phyloP scores from a whole-genome alignment of 2,113 vertebrate species.

The Chaenocephalus aceratus region DNA sequence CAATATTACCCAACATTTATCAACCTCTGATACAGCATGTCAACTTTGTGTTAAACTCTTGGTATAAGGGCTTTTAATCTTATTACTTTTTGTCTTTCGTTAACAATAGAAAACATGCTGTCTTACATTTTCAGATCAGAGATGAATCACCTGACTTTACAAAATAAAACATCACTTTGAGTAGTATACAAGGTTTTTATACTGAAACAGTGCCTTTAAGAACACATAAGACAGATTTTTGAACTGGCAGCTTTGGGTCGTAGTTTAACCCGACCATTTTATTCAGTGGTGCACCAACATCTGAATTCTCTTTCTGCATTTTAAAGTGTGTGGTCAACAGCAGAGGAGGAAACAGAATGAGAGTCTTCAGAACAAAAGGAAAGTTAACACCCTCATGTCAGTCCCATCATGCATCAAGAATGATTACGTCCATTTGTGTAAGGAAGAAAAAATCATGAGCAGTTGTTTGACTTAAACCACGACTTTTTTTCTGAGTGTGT shows the following conservation, averaged over 20 bases:
- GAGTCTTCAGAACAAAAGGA: slow-evolving; percentile 21
- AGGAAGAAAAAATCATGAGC: not conserved
- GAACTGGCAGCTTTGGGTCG: not conserved
- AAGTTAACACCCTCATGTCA: slow-evolving; percentile 43
- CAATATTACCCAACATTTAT: no score
- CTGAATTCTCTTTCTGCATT: slow-evolving; percentile 4
- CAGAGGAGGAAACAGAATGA: not conserved
- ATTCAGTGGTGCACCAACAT: not conserved
- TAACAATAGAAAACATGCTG: no score
- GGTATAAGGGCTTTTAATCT: not conserved
- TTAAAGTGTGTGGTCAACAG: slow-evolving; percentile 13
- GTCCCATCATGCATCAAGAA: not conserved
- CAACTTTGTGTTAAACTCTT: not conserved
- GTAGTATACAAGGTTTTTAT: not conserved
- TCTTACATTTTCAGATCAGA: not conserved
- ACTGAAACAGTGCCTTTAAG: not conserved
- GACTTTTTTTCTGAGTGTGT: slow-evolving; percentile 15
- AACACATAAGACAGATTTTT: not conserved
- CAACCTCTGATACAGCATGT: not conserved
- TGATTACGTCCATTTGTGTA: slow-evolving; percentile 57
- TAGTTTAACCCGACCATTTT: not conserved
- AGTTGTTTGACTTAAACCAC: not conserved
- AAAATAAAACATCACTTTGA: not conserved
- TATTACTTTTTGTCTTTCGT: not conserved
- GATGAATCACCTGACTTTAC: no score